Conservation (phyloP, 2,888 invertebrate species). For the Tortricodes alternella region DNA sequence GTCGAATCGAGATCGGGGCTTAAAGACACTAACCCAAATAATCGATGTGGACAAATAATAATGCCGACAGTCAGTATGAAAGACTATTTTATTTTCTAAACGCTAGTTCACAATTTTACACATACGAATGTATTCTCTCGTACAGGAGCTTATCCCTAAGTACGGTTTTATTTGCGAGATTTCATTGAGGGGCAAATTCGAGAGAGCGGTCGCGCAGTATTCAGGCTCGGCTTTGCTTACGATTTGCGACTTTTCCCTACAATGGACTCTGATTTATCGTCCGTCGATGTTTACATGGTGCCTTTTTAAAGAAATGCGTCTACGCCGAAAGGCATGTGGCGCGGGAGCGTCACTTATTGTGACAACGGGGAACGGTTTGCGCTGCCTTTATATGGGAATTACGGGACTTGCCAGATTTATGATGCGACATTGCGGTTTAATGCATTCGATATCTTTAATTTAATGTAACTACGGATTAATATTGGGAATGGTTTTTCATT, state of each 20-base stretch:
- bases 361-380: conserved; percentile 2
- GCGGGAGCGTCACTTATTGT: conserved; percentile 24
- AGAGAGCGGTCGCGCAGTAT: conserved; percentile 30
- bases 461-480: too few relatives aligned
- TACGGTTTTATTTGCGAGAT: conserved; percentile 31
- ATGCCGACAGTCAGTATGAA: too few relatives aligned
- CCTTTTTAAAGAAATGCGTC: conserved; percentile 27
- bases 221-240: conserved; percentile 31
- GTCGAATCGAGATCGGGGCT: too few relatives aligned
- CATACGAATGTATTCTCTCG: conserved; percentile 16
- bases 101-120: conserved; percentile 12
- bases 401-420: conserved; percentile 19
- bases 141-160: conserved; percentile 23
- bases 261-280: conserved; percentile 32
- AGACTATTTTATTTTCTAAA: neutral
- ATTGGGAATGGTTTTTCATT: too few relatives aligned
- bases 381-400: conserved; percentile 17
- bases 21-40: too few relatives aligned
- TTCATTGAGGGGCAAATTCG: conserved; percentile 32
- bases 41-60: too few relatives aligned
- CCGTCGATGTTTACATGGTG: conserved; percentile 30
- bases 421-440: conserved; percentile 5
- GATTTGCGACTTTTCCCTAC: conserved; percentile 32
- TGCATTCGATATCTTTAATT: neutral
- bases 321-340: conserved; percentile 24